Evolutionary conservation across 2,888 invertebrate species (phyloP), one percentile per base, ranked within the genome.

Genomic region (Tetrapedia diversipes): DNA sequence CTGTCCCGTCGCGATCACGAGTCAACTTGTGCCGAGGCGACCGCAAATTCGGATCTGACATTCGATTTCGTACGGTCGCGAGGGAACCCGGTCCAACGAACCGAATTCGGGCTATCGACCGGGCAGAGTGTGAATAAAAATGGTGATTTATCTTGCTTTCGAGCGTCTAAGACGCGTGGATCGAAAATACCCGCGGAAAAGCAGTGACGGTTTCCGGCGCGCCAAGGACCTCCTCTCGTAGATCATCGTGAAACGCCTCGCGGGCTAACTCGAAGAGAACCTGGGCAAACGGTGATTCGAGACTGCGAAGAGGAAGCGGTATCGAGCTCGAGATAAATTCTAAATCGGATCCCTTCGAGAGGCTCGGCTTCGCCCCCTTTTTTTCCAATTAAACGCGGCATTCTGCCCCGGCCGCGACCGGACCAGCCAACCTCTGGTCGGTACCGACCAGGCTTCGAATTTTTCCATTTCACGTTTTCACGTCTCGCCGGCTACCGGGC

Each of bases 391-490:
- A 84, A 85, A 78, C 79, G 81, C 71, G 65, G 68, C 78, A 81
- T 64, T 79, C 76, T 60, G 59, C 67, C 39, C 11, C 45, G 14
- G 39, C 27, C 24, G 8, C 1, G 60, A 32, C 43, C 34, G 45
- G 53, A n/a, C n/a, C n/a, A n/a, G n/a, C n/a, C n/a, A n/a, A n/a
- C n/a, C n/a, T n/a, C n/a, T 47, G 37, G 16, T 3, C 56, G 61
- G 14, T n/a, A 56, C 54, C 27, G 47, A 32, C 27, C 19, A 37
- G 73, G 49, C 64, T 51, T 53, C 57, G 64, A 74, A 63, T 79
- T 84, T 83, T 84, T 82, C 84, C 82, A 84, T 84, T 82, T 78
- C 77, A 73, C 80, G 67, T 80, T 84, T 84, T 84, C 76, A 81
- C 80, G 84, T 84, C 79, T 80, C 79, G 69, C 39, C 82, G 80